These are phyloP conservation scores for Sisyra terminalis DNA, from an alignment of 2,888 invertebrate genomes.

Conservation along the genomic window DNA sequence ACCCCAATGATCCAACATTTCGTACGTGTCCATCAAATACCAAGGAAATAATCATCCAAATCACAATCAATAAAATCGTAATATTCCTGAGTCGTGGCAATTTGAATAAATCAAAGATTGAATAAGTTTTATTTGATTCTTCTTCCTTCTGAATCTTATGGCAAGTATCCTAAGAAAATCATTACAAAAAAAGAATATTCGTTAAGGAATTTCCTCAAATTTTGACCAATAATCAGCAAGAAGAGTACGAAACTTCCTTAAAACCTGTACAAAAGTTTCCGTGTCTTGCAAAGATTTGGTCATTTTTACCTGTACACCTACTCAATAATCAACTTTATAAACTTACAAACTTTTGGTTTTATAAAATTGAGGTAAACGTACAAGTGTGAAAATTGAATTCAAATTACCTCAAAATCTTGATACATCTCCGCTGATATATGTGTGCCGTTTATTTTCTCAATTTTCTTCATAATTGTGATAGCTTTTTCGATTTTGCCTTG, in stretches of 20 bases:
- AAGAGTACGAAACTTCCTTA: no score
- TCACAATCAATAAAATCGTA: slow-evolving; percentile 59
- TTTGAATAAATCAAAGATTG: slow-evolving; percentile 64
- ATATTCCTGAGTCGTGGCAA: slow-evolving; percentile 61
- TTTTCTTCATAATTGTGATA: slow-evolving; percentile 56
- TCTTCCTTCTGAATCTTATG: slow-evolving; percentile 53
- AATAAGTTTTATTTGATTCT: slow-evolving; percentile 50
- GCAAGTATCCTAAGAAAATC: slow-evolving; percentile 40
- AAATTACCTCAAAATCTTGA: slow-evolving; percentile 51
- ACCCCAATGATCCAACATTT: slow-evolving; percentile 68
- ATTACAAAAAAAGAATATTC: no score
- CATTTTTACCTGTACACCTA: no score
- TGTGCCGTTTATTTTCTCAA: slow-evolving; percentile 63
- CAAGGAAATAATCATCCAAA: slow-evolving; percentile 82
- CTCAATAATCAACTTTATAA: no score
- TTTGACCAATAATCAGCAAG: no score
- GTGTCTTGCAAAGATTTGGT: no score
- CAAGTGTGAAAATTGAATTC: neutral
- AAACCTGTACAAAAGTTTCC: no score
- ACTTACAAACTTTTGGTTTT: no score
- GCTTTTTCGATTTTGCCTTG: slow-evolving; percentile 72
- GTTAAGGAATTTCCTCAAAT: no score
- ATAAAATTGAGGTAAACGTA: no score
- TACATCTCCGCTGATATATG: slow-evolving; percentile 58
- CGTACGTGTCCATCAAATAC: slow-evolving; percentile 81